These are phyloP conservation scores for Portevinia maculata DNA, from an alignment of 2,888 invertebrate genomes.

Conservation along the genomic window DNA sequence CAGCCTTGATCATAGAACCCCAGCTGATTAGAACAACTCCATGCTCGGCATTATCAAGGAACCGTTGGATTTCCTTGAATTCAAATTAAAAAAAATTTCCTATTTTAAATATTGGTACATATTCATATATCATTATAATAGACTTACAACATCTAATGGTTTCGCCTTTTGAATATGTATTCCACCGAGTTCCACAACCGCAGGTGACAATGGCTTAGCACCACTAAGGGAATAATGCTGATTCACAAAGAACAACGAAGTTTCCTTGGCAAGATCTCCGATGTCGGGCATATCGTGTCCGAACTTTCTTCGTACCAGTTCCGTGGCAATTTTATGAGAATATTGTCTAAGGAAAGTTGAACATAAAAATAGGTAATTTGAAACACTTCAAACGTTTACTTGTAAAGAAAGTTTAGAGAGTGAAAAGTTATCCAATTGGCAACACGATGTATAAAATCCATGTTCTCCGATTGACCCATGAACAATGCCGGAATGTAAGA, in stretches of 20 bases:
- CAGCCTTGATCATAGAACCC: constrained; percentile 87
- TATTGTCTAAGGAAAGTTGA: constrained; percentile 53
- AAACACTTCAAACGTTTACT: no score
- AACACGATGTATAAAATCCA: constrained; percentile 82
- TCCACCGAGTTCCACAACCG: constrained; percentile 85
- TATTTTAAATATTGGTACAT: not conserved
- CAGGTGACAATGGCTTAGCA: constrained; percentile 83
- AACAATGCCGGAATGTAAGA: constrained; percentile 85
- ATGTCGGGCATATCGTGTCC: constrained; percentile 82
- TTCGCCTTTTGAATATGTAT: constrained; percentile 83
- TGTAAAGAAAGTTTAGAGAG: constrained; percentile 78
- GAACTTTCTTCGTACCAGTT: constrained; percentile 80
- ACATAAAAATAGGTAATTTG: not conserved
- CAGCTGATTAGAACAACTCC: constrained; percentile 88
- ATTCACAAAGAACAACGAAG: constrained; percentile 83
- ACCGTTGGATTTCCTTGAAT: constrained; percentile 84
- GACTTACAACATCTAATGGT: constrained; percentile 78
- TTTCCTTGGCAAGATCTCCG: constrained; percentile 82
- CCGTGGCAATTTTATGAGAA: constrained; percentile 76
- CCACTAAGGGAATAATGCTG: constrained; percentile 84
- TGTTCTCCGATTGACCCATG: constrained; percentile 82
- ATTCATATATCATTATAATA: no score
- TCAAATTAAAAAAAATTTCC: not conserved
- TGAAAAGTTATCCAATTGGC: constrained; percentile 82
- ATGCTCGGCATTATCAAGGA: constrained; percentile 85